phyloP scores from a whole-genome alignment of 2,888 invertebrate species.

The Icerya purchasi region DNA sequence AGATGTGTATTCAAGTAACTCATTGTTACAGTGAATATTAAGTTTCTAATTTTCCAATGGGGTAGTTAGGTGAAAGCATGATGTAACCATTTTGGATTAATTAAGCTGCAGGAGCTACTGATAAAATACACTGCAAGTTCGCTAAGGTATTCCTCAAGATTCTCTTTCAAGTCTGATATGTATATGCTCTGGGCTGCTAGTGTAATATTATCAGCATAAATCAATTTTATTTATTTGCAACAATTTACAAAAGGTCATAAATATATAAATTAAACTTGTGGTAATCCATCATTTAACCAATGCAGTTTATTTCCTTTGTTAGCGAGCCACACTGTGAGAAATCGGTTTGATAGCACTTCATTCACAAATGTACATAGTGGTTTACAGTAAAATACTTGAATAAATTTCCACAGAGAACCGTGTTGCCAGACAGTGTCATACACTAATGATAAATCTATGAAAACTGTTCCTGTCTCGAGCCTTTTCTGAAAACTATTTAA shows the following conservation, averaged over 20 bases:
- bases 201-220: too few species aligned
- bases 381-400: too few species aligned
- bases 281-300: neutral
- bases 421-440: neutral
- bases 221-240: neutral
- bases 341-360: too few species aligned
- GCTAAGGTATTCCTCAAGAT: neutral
- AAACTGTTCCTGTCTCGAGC: neutral
- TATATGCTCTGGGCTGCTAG: neutral
- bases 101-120: too few species aligned
- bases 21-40: neutral
- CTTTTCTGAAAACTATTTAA: neutral
- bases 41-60: too few species aligned
- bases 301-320: too few species aligned
- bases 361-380: neutral
- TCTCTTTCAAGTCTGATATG: neutral
- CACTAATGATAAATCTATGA: neutral
- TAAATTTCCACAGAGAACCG: too few species aligned
- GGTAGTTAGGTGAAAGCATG: neutral
- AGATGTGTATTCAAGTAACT: neutral
- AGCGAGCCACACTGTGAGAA: too few species aligned
- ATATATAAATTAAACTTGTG: neutral
- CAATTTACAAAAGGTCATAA: neutral
- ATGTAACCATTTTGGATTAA: neutral
- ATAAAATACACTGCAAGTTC: neutral